These are phyloP conservation scores for Aphaenogaster rudis DNA, from an alignment of 1,140 invertebrate species.

Conservation along the genomic window DNA sequence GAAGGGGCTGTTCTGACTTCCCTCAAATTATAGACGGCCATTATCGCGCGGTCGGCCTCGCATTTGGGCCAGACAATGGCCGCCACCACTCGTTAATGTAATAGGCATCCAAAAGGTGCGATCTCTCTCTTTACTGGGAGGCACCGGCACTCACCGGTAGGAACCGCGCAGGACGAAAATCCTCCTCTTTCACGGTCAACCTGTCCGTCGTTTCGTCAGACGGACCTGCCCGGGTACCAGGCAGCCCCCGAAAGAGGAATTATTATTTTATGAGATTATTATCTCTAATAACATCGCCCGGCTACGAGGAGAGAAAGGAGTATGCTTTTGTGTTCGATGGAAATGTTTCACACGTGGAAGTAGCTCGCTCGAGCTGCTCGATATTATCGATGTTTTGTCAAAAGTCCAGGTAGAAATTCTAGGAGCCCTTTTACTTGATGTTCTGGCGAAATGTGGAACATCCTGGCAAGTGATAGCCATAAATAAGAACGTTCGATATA, in stretches of 20 bases:
- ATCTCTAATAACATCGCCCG: constrained; percentile 85
- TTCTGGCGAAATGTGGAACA: constrained; percentile 5
- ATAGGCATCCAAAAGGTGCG: constrained; percentile 83
- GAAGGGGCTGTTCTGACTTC: constrained; percentile 58
- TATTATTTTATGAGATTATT: constrained; percentile 86
- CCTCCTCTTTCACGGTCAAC: constrained; percentile 63
- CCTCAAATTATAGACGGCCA: constrained; percentile 83
- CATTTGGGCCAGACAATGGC: constrained; percentile 84
- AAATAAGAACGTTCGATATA: background rate
- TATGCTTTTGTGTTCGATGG: constrained; percentile 58
- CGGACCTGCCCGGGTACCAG: constrained; percentile 71
- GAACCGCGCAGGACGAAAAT: constrained; percentile 75
- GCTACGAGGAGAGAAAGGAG: constrained; percentile 50
- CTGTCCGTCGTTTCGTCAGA: constrained; percentile 65
- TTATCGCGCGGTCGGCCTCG: constrained; percentile 79
- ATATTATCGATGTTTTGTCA: constrained; percentile 57
- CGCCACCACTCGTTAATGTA: constrained; percentile 84
- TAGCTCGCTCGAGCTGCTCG: constrained; percentile 29
- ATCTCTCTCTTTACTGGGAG: constrained; percentile 72
- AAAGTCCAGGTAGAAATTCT: constrained; percentile 53
- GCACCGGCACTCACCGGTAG: constrained; percentile 69
- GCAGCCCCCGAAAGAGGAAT: constrained; percentile 74
- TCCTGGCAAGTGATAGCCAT: background rate
- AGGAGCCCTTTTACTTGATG: constrained; percentile 16
- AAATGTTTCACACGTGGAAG: constrained; percentile 56